phyloP scores from a whole-genome alignment of 2,888 invertebrate species.

The Pomacea canaliculata region DNA sequence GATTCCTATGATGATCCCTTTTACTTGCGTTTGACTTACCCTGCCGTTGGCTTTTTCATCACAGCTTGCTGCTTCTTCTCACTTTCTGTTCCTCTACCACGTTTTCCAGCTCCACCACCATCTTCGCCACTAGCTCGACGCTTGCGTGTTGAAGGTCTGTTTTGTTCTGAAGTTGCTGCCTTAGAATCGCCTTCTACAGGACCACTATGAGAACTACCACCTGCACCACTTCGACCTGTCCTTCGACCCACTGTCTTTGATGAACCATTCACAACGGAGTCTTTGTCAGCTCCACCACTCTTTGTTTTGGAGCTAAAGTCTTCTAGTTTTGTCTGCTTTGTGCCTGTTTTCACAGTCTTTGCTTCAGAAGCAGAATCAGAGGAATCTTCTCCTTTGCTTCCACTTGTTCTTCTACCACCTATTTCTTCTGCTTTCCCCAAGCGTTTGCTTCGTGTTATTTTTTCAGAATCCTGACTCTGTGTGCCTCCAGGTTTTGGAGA shows the following conservation, averaged over 20 bases:
- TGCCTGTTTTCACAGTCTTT: constrained; percentile 36
- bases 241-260: constrained; percentile 27
- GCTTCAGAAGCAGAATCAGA: constrained; percentile 24
- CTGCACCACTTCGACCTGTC: constrained; percentile 21
- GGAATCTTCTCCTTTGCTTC: constrained; percentile 25
- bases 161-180: constrained; percentile 10
- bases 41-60: not conserved
- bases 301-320: constrained; percentile 40
- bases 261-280: constrained; percentile 34
- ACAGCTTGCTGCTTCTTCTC: constrained; percentile 19
- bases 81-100: constrained; percentile 18
- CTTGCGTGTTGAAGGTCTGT: constrained; percentile 18
- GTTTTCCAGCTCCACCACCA: constrained; percentile 9
- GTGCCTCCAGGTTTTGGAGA: constrained; percentile 19
- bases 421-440: constrained; percentile 22
- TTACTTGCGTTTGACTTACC: not conserved
- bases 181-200: constrained; percentile 22
- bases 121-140: constrained; percentile 31
- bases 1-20: no score
- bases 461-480: constrained; percentile 23
- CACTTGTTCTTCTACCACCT: constrained; percentile 22
- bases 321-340: constrained; percentile 46
- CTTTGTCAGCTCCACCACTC: constrained; percentile 17
- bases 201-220: constrained; percentile 21
- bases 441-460: constrained; percentile 20